Conservation (phyloP, 2,797 vertebrate species). For the Syndactyla subalaris region DNA sequence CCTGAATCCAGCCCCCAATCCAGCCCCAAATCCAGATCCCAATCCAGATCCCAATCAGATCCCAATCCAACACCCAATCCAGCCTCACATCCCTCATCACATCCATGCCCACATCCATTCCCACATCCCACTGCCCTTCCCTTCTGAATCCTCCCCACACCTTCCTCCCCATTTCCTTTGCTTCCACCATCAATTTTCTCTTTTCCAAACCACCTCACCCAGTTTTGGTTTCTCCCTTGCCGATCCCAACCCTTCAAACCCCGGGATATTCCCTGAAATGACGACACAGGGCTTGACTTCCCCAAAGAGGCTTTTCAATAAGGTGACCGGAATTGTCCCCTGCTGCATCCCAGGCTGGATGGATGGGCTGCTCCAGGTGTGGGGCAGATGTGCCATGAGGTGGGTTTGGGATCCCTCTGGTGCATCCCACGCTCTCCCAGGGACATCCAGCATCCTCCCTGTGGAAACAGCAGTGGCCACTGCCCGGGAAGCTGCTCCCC, state of each 20-base stretch:
- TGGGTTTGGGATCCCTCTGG: not conserved
- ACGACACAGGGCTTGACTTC: rapidly evolving
- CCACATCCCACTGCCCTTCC: too few relatives aligned
- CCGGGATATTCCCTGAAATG: not conserved
- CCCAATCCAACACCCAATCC: too few relatives aligned
- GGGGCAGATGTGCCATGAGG: rapidly evolving
- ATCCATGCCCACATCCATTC: too few relatives aligned
- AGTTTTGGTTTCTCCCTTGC: too few relatives aligned
- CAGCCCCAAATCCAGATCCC: not conserved
- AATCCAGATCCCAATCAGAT: too few relatives aligned
- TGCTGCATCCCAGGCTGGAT: not conserved
- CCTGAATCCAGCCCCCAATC: too few relatives aligned
- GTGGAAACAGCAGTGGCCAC: rapidly evolving
- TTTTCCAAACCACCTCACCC: rapidly evolving
- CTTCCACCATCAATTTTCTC: not conserved
- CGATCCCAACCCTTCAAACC: rapidly evolving
- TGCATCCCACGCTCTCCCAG: rapidly evolving
- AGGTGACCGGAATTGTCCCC: not conserved
- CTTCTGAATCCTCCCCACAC: too few relatives aligned
- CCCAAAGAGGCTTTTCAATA: not conserved
- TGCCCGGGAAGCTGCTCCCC: not conserved
- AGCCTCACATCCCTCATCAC: too few relatives aligned
- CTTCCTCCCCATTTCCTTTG: too few relatives aligned
- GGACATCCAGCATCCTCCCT: rapidly evolving
- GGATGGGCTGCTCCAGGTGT: rapidly evolving